A percentile compares a stretch with the other conserved stretches of the same genome.
Conservation (phyloP, 2,113 vertebrate genomes). For the Silurus asotus region DNA sequence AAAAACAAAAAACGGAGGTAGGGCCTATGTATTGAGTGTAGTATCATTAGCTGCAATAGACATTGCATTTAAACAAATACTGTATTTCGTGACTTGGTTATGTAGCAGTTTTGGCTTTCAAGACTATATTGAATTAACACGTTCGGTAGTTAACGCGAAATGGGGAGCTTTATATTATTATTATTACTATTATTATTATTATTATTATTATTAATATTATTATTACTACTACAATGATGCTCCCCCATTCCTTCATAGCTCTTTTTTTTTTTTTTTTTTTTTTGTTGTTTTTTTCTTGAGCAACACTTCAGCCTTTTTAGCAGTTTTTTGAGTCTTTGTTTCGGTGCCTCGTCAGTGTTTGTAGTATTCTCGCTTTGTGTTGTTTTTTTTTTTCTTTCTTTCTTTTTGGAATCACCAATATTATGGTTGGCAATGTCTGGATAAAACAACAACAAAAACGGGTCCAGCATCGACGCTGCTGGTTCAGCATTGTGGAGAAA, state of each 20-base stretch:
- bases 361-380: constrained; percentile 29
- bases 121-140: constrained; percentile 60
- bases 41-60: constrained; percentile 70
- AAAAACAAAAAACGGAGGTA: constrained; percentile 6
- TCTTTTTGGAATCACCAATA: constrained; percentile 34
- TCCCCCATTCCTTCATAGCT: constrained; percentile 46
- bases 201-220: no score
- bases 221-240: no score
- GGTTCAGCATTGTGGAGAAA: constrained; percentile 64
- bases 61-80: constrained; percentile 66
- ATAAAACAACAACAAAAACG: neutral
- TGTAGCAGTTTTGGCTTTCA: constrained; percentile 75
- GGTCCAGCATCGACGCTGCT: constrained; percentile 62
- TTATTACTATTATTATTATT: neutral
- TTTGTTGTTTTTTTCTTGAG: constrained; percentile 52
- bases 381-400: constrained; percentile 22
- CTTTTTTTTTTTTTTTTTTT: constrained; percentile 17
- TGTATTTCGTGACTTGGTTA: constrained; percentile 77
- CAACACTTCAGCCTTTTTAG: constrained; percentile 74
- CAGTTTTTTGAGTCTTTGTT: constrained; percentile 73
- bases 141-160: constrained; percentile 67
- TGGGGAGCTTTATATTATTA: constrained; percentile 70
- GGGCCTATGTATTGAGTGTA: constrained; percentile 60
- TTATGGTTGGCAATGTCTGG: constrained; percentile 52
- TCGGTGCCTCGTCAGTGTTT: constrained; percentile 62